These are phyloP conservation scores for Dreissena rostriformis DNA, from an alignment of 1,140 invertebrate species.

Conservation along the genomic window DNA sequence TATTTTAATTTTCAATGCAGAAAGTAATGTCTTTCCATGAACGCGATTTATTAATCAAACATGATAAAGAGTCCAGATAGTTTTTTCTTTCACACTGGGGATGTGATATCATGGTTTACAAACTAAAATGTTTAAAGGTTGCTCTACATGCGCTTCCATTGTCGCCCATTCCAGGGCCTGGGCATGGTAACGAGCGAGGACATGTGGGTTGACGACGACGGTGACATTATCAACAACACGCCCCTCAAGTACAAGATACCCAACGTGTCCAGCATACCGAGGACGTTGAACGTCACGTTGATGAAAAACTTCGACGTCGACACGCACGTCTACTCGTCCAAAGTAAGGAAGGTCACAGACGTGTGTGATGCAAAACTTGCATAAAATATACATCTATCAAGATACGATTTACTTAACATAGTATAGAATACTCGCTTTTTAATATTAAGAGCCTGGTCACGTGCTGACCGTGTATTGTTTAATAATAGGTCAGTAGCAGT, in stretches of 20 bases:
- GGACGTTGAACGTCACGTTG: conserved; percentile 94
- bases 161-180: conserved; percentile 85
- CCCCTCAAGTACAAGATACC: conserved; percentile 97
- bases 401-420: too few species aligned
- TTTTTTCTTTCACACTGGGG: neutral
- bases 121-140: neutral
- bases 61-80: neutral
- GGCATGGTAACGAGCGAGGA: conserved; percentile 95
- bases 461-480: too few species aligned
- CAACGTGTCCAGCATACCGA: conserved; percentile 92
- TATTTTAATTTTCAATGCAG: too few species aligned
- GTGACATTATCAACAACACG: conserved; percentile 90
- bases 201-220: conserved; percentile 90
- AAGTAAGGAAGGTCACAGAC: conserved; percentile 83
- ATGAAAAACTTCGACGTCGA: conserved; percentile 93
- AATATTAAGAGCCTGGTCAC: too few species aligned
- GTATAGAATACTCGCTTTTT: too few species aligned
- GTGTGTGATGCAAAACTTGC: too few species aligned
- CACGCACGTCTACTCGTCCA: conserved; percentile 95
- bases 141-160: neutral
- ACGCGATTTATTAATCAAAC: neutral
- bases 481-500: too few species aligned
- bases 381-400: too few species aligned
- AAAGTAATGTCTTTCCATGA: neutral
- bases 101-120: neutral